Evolutionary conservation across 2,888 invertebrate genomes (phyloP).

Genomic region (Diarsia dahlii): DNA sequence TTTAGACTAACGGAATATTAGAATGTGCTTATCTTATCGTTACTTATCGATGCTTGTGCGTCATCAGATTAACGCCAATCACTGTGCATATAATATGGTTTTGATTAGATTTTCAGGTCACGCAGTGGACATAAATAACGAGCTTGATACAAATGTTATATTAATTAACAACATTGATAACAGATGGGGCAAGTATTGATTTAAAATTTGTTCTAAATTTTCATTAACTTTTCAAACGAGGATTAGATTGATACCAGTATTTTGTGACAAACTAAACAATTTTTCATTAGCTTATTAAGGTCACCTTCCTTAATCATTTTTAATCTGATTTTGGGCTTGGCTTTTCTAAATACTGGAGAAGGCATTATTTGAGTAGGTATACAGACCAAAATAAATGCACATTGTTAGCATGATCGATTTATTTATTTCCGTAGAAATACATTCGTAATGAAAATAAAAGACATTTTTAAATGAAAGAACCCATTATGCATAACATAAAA

Average conservation of each 20-base stretch:
- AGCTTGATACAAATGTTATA: background rate
- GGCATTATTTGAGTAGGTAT: background rate
- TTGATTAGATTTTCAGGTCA: slow-evolving; percentile 1
- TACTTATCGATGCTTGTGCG: slow-evolving; percentile 33
- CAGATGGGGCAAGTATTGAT: background rate
- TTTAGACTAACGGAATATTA: slow-evolving; percentile 9
- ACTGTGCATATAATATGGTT: background rate
- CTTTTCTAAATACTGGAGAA: background rate
- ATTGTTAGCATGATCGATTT: background rate
- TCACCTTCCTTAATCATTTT: too few species aligned
- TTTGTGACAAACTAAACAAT: too few species aligned
- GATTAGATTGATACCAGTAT: too few species aligned
- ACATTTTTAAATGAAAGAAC: background rate
- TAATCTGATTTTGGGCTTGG: background rate
- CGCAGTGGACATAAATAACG: background rate
- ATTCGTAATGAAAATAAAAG: background rate
- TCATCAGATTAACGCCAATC: slow-evolving; percentile 46
- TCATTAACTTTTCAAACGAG: too few species aligned
- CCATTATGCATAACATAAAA: background rate
- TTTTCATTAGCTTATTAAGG: too few species aligned
- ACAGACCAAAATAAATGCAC: too few species aligned
- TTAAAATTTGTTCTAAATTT: too few species aligned
- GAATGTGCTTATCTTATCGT: slow-evolving; percentile 49
- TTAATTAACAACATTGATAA: background rate
- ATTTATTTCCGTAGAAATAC: background rate